Percentiles rank a stretch among this genome's conserved stretches.
Conservation (phyloP, 2,113 vertebrate species). For the Platysternon megacephalum region DNA sequence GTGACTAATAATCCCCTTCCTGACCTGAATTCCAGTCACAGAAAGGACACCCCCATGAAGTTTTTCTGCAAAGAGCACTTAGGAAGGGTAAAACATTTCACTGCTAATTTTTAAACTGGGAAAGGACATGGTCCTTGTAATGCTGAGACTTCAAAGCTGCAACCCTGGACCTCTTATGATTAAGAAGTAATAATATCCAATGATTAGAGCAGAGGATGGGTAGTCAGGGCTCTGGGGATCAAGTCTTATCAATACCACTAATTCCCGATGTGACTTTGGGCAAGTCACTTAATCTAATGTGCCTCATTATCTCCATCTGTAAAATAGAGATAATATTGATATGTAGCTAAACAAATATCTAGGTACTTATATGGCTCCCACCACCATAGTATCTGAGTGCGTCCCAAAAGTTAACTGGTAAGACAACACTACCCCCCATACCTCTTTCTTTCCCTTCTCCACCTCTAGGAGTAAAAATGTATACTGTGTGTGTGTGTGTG, state of each 20-base stretch:
- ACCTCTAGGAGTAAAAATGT: not conserved
- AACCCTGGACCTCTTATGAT: not conserved
- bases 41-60: not conserved
- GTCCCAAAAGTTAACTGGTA: not conserved
- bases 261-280: not conserved
- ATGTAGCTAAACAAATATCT: not conserved
- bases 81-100: slow-evolving; percentile 1
- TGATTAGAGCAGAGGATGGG: not conserved
- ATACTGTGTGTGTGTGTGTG: too few species aligned
- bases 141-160: not conserved
- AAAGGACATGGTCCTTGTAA: not conserved
- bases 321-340: not conserved
- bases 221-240: not conserved
- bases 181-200: not conserved
- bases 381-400: not conserved
- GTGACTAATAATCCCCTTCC: slow-evolving; percentile 64
- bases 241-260: not conserved
- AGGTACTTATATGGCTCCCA: not conserved
- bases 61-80: slow-evolving; percentile 39
- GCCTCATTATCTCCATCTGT: not conserved
- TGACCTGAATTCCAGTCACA: not conserved
- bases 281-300: not conserved
- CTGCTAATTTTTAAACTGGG: too few species aligned
- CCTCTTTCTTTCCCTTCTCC: not conserved
- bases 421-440: not conserved